Base-by-base conservation (phyloP, 2,888 invertebrate species). In the Conomelus anceps region DNA sequence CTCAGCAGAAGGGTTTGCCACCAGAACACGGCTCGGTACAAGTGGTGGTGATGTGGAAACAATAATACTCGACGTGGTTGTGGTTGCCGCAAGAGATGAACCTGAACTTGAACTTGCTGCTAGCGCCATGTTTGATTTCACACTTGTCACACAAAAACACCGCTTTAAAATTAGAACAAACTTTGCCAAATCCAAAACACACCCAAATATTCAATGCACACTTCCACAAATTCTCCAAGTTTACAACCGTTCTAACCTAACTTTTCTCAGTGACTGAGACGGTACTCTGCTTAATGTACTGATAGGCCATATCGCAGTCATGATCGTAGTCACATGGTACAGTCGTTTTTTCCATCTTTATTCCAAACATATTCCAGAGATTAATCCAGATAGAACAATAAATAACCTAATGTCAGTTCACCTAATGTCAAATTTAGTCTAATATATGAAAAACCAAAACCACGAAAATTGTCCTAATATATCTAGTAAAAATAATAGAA, bases 61-160 rank as follows among this genome's bases (percentile, higher is more conserved):
- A 87, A 87, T 34, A 87, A 87, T 34, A 87, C 87, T 87, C 29
- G 34, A 87, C 22, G 87, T 23, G 20, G 87, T 34, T 22, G 87
- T 26, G 20, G 87, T 34, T 22, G 87, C 22, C 13, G 26, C 34
- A 22, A 87, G 34, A 87, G 24, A 3, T n/a, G 63, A 63, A 63
- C 63, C n/a, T 63, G 63, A 63, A 63, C 63, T 63, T 63, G 63
- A 63, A 63, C 63, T 63, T n/a, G 63, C n/a, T 0, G 63, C 63
- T 63, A 63, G 63, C 63, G 63, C 63, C 63, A 63, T 63, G 20
- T 63, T 63, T 63, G 0, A 63, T n/a, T n/a, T 63, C 63, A 63
- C 63, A 13, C n/a, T n/a, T n/a, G n/a, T n/a, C n/a, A 13, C 63
- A 63, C 63, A 63, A 63, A 63, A 63, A n/a, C 63, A 63, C 63